Conservation (phyloP, 2,113 vertebrate species). For the Melanostigma gelatinosum region DNA sequence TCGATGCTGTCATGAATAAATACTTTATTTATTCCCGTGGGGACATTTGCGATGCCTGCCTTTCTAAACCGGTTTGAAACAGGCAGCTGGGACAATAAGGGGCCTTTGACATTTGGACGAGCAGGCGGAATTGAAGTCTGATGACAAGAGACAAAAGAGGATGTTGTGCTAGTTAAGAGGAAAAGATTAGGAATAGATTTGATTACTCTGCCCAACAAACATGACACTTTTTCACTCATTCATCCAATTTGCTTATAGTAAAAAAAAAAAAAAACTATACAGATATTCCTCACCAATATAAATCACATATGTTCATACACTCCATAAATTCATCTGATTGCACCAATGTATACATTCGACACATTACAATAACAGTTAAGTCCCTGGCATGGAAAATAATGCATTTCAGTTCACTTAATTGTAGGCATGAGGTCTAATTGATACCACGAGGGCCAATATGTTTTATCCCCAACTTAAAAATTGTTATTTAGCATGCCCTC, state of each 20-base stretch:
- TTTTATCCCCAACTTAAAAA: constrained; percentile 32
- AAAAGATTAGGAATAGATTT: constrained; percentile 12
- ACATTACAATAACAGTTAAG: not conserved
- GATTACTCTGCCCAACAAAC: constrained; percentile 38
- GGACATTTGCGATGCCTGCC: not conserved
- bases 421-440: constrained; percentile 33
- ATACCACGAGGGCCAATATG: constrained; percentile 32
- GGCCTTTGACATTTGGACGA: constrained; percentile 9
- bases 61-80: not conserved
- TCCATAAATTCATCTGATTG: not conserved
- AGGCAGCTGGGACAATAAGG: constrained; percentile 20
- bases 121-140: constrained; percentile 71
- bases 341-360: not conserved
- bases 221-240: constrained; percentile 10
- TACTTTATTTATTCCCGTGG: not conserved
- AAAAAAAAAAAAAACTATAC: not conserved
- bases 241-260: not conserved
- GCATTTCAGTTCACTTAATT: constrained; percentile 31
- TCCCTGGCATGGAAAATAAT: constrained; percentile 3
- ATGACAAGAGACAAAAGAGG: constrained; percentile 55
- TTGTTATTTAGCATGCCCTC: not conserved
- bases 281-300: not conserved
- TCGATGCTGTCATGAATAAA: not conserved
- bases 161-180: constrained; percentile 22
- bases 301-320: not conserved